Base-by-base conservation (phyloP, 2,888 invertebrate species). In the Thymelicus sylvestris region DNA sequence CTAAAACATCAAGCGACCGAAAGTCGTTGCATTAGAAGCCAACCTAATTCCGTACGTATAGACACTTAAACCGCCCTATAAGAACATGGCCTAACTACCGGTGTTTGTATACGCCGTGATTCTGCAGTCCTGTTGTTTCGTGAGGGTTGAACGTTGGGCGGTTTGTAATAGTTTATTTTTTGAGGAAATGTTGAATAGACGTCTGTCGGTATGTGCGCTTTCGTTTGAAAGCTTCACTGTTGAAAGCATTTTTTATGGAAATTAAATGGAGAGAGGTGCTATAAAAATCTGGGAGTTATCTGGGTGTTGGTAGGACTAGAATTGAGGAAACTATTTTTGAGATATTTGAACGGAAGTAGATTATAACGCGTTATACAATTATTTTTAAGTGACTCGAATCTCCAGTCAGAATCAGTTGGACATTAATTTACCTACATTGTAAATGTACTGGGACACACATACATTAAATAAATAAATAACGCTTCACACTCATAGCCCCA, bases 151-250 rank as follows among this genome's bases (percentile, higher is more conserved):
- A 55, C 55, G 55, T 48, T 39, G 48, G 61, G 60, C 61, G 67
- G 67, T 67, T 60, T 67, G 67, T 55, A 67, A 62, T 67, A 67
- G 67, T 67, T 67, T 67, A 67, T 61, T 67, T 64, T 67, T 67
- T 66, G 59, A 59, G 67, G 66, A 41, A 62, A 48, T 61, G 50
- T 39, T 67, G 67, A 67, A 67, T 67, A 67, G 67, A 41, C 50
- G 60, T 67, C 67, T 52, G 60, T 12, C 60, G 44, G 67, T 61
- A 67, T 10, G 50, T 61, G 61, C 61, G 61, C 62, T 67, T 67
- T 67, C 61, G 61, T 61, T 61, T 61, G 67, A 67, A 67, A 67
- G 61, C 67, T 52, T 67, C 41, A 39, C 48, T 38, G 19, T 59
- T 67, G 60, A 39, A 39, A 66, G 48, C 50, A 50, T 67, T 60